phyloP scores from a whole-genome alignment of 2,113 vertebrate genomes.

The Dendrocopos noguchii region DNA sequence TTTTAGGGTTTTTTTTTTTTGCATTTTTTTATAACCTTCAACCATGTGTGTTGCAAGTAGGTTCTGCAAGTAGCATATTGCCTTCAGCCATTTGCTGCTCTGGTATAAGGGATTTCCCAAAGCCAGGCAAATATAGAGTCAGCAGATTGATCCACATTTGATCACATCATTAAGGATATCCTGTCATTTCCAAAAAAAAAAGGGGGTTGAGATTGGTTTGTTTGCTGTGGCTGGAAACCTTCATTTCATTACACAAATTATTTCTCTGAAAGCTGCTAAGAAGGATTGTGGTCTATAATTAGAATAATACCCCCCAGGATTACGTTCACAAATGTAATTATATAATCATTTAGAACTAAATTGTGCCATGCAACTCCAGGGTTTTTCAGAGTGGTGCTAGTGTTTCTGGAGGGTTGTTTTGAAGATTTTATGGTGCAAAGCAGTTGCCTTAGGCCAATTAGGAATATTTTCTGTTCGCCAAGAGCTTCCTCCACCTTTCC shows the following conservation, averaged over 20 bases:
- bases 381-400: constrained; percentile 20
- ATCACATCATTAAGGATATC: neutral
- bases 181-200: constrained; percentile 26
- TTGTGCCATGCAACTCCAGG: constrained; percentile 34
- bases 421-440: neutral
- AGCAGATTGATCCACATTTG: neutral
- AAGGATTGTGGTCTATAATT: constrained; percentile 78
- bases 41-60: rapidly evolving
- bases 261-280: constrained; percentile 75
- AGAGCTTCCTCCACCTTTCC: neutral
- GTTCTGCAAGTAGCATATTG: neutral
- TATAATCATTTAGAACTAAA: constrained; percentile 73
- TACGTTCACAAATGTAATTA: constrained; percentile 78
- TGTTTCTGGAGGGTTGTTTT: neutral
- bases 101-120: neutral
- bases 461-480: neutral
- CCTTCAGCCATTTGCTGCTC: neutral
- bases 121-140: neutral
- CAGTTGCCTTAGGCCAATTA: neutral
- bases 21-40: neutral
- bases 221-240: constrained; percentile 61
- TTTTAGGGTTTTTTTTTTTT: neutral
- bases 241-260: constrained; percentile 74
- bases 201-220: constrained; percentile 33
- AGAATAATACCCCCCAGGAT: constrained; percentile 78